These are phyloP conservation scores for Nemurella pictetii DNA, from an alignment of 2,888 invertebrate genomes.

Conservation along the genomic window DNA sequence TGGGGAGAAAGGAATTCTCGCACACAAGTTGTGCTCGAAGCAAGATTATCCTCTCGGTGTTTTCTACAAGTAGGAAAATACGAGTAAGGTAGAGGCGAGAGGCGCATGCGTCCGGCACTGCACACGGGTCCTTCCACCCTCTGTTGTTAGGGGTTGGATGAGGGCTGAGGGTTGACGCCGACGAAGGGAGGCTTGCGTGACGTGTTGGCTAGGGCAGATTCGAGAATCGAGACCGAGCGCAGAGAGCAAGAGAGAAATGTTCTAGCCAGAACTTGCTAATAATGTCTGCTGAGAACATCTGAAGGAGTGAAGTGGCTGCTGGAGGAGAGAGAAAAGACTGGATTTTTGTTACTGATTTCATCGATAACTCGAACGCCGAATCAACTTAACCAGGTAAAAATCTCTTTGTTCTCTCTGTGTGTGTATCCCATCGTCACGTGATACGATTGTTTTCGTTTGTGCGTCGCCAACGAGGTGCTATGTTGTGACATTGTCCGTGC, in stretches of 20 bases:
- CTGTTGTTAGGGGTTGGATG: not conserved
- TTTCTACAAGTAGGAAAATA: not conserved
- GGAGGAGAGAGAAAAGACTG: not conserved
- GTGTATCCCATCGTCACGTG: not conserved
- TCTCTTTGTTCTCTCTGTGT: not conserved
- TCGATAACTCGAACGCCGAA: not conserved
- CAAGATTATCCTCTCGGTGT: not conserved
- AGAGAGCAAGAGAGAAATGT: not conserved
- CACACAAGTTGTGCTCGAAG: not conserved
- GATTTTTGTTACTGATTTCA: not conserved
- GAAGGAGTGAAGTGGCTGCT: not conserved
- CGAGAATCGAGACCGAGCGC: not conserved
- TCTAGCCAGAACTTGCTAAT: not conserved
- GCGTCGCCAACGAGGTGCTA: not conserved
- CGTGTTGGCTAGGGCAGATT: not conserved
- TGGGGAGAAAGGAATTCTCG: slow-evolving; percentile 1
- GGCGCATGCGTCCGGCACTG: not conserved
- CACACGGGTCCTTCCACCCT: not conserved
- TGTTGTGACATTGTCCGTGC: not conserved
- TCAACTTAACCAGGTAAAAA: not conserved
- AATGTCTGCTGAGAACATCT: not conserved
- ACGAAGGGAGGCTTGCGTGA: not conserved
- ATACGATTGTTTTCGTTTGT: not conserved
- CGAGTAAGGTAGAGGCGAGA: not conserved
- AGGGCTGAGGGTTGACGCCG: slow-evolving; percentile 1